These are phyloP conservation scores for Syrmaticus mikado DNA, from an alignment of 2,113 vertebrate genomes.

Conservation along the genomic window DNA sequence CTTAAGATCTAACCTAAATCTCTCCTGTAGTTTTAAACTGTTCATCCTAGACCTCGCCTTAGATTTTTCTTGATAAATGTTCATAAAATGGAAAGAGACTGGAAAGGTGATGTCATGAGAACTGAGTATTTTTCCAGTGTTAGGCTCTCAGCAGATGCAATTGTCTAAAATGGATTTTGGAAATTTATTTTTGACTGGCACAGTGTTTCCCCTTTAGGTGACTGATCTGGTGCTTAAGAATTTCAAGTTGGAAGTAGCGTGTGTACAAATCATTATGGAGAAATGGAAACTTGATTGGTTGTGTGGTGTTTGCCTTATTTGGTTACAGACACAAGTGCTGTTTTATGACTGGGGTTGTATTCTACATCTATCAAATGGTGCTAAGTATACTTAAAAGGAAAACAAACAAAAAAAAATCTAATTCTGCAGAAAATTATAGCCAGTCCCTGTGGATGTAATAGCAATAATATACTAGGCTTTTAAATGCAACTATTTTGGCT, in stretches of 20 bases:
- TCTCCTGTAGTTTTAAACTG: too few relatives aligned
- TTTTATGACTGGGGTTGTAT: not conserved
- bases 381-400: not conserved
- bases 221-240: not conserved
- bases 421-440: slow-evolving; percentile 56
- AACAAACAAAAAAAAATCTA: not conserved
- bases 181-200: not conserved
- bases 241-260: not conserved
- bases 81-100: not conserved
- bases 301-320: not conserved
- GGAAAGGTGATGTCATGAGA: not conserved
- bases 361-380: not conserved
- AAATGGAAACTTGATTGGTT: not conserved
- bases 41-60: not conserved
- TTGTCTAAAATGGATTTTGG: not conserved
- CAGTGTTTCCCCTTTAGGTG: not conserved
- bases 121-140: not conserved
- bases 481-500: slow-evolving; percentile 67
- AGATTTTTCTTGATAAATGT: not conserved
- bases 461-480: slow-evolving; percentile 44
- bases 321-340: not conserved
- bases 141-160: not conserved
- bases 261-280: not conserved
- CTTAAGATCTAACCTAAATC: too few relatives aligned
- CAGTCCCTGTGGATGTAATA: not conserved